Conservation (phyloP, 2,797 vertebrate genomes). For the Pteropus rufus region DNA sequence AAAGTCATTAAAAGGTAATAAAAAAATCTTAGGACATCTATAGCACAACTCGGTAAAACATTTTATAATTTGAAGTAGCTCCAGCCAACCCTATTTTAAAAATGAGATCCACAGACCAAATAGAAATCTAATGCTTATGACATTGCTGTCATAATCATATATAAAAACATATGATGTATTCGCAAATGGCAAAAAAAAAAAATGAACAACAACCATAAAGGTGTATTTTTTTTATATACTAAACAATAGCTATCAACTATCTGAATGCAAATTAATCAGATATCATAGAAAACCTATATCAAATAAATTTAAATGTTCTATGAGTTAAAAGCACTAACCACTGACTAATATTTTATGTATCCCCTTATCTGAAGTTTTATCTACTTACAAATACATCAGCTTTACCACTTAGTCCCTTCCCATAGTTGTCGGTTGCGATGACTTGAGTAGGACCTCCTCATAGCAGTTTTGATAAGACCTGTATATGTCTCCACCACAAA, state of each 20-base stretch:
- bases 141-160: background rate
- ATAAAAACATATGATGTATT: background rate
- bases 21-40: background rate
- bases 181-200: background rate
- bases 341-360: background rate
- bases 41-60: background rate
- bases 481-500: constrained; percentile 96
- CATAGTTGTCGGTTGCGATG: constrained; percentile 94
- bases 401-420: constrained; percentile 92
- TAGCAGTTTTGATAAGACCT: constrained; percentile 94
- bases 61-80: background rate
- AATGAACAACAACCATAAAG: background rate
- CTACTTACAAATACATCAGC: constrained; percentile 95
- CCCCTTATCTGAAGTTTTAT: background rate
- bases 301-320: background rate
- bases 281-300: background rate
- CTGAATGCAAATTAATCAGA: background rate
- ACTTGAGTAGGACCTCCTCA: constrained; percentile 96
- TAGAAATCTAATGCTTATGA: background rate
- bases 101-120: background rate
- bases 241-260: background rate
- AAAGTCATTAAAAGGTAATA: background rate
- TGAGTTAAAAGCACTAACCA: background rate
- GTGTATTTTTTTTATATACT: background rate
- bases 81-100: background rate